phyloP scores from a whole-genome alignment of 2,888 invertebrate species.

The Opisthograptis luteolata region DNA sequence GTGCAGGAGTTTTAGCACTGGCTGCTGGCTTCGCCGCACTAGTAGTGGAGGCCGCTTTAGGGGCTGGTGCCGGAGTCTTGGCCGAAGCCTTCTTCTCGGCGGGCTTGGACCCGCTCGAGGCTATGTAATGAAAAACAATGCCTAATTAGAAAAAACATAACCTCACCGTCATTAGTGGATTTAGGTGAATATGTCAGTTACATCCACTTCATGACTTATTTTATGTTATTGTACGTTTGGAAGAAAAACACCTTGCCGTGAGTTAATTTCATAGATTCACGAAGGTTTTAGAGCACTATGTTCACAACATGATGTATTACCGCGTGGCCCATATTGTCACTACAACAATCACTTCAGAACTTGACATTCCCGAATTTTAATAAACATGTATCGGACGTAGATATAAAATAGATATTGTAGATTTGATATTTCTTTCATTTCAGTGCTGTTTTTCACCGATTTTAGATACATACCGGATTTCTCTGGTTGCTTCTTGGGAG shows the following conservation, averaged over 20 bases:
- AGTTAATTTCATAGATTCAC: not conserved
- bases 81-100: constrained; percentile 76
- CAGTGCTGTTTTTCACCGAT: not conserved
- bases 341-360: constrained; percentile 17
- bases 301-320: constrained; percentile 48
- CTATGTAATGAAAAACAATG: too few species aligned
- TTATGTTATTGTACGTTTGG: not conserved
- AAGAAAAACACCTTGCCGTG: not conserved
- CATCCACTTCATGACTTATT: not conserved
- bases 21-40: constrained; percentile 68
- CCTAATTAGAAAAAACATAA: too few species aligned
- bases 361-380: not conserved
- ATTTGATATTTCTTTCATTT: not conserved
- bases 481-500: constrained; percentile 94
- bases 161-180: constrained; percentile 42
- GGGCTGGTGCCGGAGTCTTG: constrained; percentile 75
- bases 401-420: not conserved
- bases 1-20: constrained; percentile 69
- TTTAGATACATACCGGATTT: constrained; percentile 88
- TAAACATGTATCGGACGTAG: not conserved
- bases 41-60: constrained; percentile 65
- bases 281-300: constrained; percentile 6
- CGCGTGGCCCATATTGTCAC: constrained; percentile 62
- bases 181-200: not conserved
- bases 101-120: constrained; percentile 72